Conservation (phyloP, 2,113 vertebrate species). For the Gopherus flavomarginatus region DNA sequence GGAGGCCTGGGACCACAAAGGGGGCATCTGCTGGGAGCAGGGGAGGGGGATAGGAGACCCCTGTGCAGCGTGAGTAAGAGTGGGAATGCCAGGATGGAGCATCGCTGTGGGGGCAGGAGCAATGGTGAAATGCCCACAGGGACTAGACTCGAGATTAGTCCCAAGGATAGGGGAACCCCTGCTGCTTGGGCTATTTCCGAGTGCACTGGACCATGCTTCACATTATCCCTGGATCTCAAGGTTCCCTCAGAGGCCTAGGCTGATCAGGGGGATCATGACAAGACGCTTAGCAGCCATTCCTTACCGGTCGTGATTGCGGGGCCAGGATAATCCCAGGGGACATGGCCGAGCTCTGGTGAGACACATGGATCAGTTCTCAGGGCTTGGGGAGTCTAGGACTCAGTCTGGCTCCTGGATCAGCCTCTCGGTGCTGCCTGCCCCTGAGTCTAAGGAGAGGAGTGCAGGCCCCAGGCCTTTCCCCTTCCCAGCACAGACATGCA, state of each 20-base stretch:
- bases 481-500: neutral
- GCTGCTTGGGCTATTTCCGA: neutral
- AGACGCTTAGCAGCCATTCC: rapidly evolving
- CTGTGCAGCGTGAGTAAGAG: neutral
- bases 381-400: neutral
- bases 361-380: neutral
- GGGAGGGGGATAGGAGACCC: neutral
- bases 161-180: rapidly evolving
- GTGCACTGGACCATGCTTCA: neutral
- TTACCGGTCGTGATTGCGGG: neutral
- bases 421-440: no score
- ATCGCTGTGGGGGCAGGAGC: neutral
- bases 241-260: neutral
- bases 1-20: neutral
- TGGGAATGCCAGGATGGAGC: neutral
- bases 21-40: neutral
- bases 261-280: no score
- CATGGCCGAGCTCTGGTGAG: neutral
- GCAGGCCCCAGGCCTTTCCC: neutral
- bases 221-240: neutral
- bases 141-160: rapidly evolving
- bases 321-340: neutral
- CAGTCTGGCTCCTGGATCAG: rapidly evolving
- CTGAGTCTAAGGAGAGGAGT: neutral
- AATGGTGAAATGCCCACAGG: neutral